A percentile compares a stretch with the other conserved stretches of the same genome.
Evolutionary conservation across 2,797 vertebrate genomes (phyloP).

Genomic region (Dendrocincla tyrannina): DNA sequence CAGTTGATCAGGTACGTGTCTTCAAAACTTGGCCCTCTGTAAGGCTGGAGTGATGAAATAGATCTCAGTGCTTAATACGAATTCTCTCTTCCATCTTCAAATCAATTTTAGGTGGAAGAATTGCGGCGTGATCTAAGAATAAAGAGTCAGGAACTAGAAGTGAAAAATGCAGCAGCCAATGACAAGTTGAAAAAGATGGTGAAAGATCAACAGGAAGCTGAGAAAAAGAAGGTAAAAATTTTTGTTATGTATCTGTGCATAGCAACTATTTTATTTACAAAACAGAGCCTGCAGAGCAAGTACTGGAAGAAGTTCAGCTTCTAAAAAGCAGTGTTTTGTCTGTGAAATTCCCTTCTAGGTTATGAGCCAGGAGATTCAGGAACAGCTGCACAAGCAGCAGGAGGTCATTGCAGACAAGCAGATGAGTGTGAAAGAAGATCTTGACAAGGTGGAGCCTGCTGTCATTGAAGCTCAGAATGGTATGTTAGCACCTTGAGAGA

Average conservation of each 20-base stretch:
- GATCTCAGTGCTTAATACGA: not conserved
- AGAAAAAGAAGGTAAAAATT: constrained; percentile 92
- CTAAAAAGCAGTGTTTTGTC: not conserved
- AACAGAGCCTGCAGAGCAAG: not conserved
- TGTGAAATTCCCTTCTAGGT: constrained; percentile 77
- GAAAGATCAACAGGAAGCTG: constrained; percentile 97
- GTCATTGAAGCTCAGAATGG: constrained; percentile 99
- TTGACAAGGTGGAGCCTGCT: constrained; percentile 98
- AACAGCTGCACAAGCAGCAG: constrained; percentile 96
- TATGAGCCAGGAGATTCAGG: constrained; percentile 99
- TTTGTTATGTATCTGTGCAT: not conserved
- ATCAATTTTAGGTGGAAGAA: constrained; percentile 88
- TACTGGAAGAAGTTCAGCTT: not conserved
- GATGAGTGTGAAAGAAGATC: constrained; percentile 91
- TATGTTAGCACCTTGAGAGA: constrained; percentile 55
- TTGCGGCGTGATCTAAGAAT: constrained; percentile 94
- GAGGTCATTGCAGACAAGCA: constrained; percentile 97
- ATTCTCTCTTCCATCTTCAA: not conserved
- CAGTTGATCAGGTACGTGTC: constrained; percentile 89
- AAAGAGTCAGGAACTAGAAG: constrained; percentile 97
- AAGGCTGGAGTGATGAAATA: not conserved
- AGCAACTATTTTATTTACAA: not conserved
- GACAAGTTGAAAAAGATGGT: constrained; percentile 99
- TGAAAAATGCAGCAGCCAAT: constrained; percentile 97
- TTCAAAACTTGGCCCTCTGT: fast-evolving